Base-by-base conservation (phyloP, 2,888 invertebrate genomes). In the Cheilosia vulpina region DNA sequence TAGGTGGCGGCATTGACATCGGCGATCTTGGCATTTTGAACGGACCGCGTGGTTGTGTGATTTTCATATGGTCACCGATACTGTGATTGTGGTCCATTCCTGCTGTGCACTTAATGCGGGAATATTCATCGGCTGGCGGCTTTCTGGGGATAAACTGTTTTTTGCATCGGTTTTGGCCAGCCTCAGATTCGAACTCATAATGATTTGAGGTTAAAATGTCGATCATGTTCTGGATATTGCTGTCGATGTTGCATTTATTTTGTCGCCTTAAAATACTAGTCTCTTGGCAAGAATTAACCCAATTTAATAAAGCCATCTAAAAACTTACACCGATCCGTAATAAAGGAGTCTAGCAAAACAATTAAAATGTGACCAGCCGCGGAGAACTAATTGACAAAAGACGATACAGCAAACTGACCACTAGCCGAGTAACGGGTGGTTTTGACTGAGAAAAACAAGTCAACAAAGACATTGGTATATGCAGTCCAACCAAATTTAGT, bases 121-220 rank as follows among this genome's bases (percentile, higher is more conserved):
- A 47, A 19, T 41, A 38, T 17, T 76, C 76, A 9, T 76, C 81
- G 21, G 4, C 17, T 15, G 47, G 69, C 19, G 60, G 45, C 27
- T 72, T 79, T n/a, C 72, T 50, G 15, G 58, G 38, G n/a, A 43
- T 58, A 55, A 68, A 80, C 34, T 62, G 75, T 62, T 71, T 85
- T 17, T 76, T 85, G n/a, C 52, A 62, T 17, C 66, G 66, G 17
- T 62, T 80, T 66, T 80, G 75, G 19, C 76, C 72, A 9, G 60
- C 13, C 43, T 80, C 84, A 80, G 60, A 80, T 60, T 85, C 80
- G 2, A 85, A 43, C 24, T 80, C 85, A 47, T 72, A 85, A 2
- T 81, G 60, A 27, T 71, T 77, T 81, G 85, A 77, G 66, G 81
- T 81, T 77, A 81, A 81, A 85, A 85, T 72, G 63, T 85, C 85